A percentile compares a stretch with the other conserved stretches of the same genome.
phyloP scores from a whole-genome alignment of 2,113 vertebrate species.

The Mustelus asterias region DNA sequence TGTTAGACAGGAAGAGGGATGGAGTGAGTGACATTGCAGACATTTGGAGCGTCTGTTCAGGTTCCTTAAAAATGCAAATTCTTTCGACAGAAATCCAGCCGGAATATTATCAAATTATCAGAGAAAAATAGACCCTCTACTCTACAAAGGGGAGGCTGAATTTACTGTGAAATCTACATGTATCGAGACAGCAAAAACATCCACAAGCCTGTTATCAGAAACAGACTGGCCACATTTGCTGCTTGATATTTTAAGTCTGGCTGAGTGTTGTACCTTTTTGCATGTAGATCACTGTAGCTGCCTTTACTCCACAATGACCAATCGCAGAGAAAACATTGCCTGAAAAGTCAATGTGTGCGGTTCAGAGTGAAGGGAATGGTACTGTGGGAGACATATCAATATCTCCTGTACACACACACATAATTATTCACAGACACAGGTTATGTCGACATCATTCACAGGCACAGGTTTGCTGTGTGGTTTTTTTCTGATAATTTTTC shows the following conservation, averaged over 20 bases:
- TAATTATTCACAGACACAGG: neutral
- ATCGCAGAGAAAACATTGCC: neutral
- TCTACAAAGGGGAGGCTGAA: too few relatives aligned
- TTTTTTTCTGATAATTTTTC: constrained; percentile 2
- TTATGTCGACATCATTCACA: neutral
- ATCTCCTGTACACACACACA: neutral
- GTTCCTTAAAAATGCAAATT: neutral
- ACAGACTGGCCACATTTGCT: neutral
- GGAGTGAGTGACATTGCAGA: neutral
- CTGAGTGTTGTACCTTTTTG: neutral
- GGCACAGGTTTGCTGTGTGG: neutral
- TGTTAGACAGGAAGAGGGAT: neutral
- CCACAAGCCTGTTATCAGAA: neutral
- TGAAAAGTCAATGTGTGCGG: neutral
- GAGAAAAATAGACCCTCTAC: too few relatives aligned
- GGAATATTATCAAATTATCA: neutral
- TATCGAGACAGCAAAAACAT: neutral
- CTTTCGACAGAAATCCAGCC: neutral
- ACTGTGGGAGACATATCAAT: neutral
- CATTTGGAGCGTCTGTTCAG: neutral
- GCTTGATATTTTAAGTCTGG: neutral
- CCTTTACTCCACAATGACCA: neutral
- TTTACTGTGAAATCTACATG: neutral
- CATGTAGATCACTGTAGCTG: neutral
- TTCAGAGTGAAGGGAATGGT: neutral